These are phyloP conservation scores for Diuraphis noxia DNA, from an alignment of 1,140 invertebrate genomes.

Conservation along the genomic window DNA sequence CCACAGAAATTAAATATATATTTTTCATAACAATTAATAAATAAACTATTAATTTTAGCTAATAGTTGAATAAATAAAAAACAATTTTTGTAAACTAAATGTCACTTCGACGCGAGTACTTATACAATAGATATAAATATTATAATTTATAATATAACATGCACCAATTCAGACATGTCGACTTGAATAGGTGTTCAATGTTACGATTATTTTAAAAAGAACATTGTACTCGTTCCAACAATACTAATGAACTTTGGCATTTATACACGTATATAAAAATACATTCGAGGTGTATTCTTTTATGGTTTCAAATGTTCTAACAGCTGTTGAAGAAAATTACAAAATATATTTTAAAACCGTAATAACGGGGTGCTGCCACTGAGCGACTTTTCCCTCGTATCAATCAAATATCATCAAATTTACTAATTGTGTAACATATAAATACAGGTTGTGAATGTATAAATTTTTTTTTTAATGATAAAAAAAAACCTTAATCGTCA, in stretches of 20 bases:
- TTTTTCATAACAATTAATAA: not conserved
- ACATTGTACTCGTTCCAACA: constrained; percentile 46
- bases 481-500: not conserved
- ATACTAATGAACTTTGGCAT: constrained; percentile 41
- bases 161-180: not conserved
- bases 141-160: constrained; percentile 1
- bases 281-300: constrained; percentile 6
- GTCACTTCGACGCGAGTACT: not conserved
- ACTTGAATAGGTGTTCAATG: not conserved
- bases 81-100: not conserved
- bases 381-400: too few relatives aligned
- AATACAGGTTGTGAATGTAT: too few relatives aligned
- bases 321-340: not conserved
- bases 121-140: constrained; percentile 16
- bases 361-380: too few relatives aligned
- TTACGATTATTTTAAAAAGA: constrained; percentile 10
- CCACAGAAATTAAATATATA: too few relatives aligned
- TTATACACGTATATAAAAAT: constrained; percentile 2
- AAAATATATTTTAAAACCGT: not conserved
- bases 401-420: too few relatives aligned
- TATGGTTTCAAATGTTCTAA: not conserved
- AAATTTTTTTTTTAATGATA: too few relatives aligned
- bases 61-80: not conserved
- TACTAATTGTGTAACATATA: too few relatives aligned
- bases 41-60: not conserved